Base-by-base conservation (phyloP, 2,113 vertebrate genomes). In the Euleptes europaea region DNA sequence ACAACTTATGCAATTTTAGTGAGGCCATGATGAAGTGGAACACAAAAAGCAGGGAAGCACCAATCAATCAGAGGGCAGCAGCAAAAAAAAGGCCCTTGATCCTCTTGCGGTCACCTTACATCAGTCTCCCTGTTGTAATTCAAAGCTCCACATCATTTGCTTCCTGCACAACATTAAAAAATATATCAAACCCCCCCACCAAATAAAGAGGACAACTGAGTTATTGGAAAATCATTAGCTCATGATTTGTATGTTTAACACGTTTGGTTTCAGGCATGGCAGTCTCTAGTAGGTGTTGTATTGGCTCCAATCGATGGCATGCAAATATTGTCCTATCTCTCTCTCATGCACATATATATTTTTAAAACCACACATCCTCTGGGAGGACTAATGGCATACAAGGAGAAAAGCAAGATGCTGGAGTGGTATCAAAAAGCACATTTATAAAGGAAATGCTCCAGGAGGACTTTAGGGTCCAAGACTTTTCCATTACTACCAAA, bases 401-500 rank as follows among this genome's bases (percentile, higher is more conserved):
- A 85, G 4, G 63, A 8, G 49, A 85, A 88, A 74, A 57, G 78
- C 5, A 80, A 57, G 51, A 89, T 84, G 31, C 5, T 79, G 12
- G 14, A 82, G 66, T 28, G 51, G 35, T 47, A 7, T 54, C 79
- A 84, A 80, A 88, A 88, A 35, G 35, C 49, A 63, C 67, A 78
- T 82, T 86, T 82, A 84, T 84, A 89, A 76, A 60, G 44, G 38
- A 69, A 86, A 82, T n/a, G 33, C 72, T 87, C 66, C 77, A 82
- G 57, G 67, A 51, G n/a, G 86, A 80, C 44, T 72, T 69, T n/a
- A 71, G 40, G 66, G 17, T 40, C 67, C 60, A 85, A 49, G 6
- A 82, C 42, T 85, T 85, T 91, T 88, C 87, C 80, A 73, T 69
- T 87, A 44, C 33, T 80, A 69, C 40, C 13, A 78, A 87, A 90